Evolutionary conservation across 2,797 vertebrate genomes (phyloP).

Genomic region (Eremophila alpestris): DNA sequence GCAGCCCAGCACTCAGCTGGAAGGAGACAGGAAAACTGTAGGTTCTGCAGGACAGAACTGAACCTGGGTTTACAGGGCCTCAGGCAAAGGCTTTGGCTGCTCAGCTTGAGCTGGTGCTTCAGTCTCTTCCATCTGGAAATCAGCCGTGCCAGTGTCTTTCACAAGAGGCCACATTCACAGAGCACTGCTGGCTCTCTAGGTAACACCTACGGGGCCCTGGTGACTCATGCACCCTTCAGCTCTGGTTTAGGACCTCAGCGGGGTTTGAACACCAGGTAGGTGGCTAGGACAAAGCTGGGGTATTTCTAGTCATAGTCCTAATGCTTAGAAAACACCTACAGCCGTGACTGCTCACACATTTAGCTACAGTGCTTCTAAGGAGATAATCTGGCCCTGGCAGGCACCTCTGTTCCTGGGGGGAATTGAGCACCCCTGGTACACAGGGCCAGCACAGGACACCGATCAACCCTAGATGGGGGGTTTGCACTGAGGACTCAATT

Average conservation of each 20-base stretch:
- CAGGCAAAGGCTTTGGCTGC: not conserved
- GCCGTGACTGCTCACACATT: not conserved
- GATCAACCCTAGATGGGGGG: not conserved
- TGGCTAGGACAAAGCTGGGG: not conserved
- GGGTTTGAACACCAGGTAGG: slow-evolving; percentile 17
- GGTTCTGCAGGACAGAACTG: not conserved
- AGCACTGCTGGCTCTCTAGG: not conserved
- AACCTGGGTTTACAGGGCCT: not conserved
- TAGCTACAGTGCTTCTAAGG: not conserved
- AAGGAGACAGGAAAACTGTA: not conserved
- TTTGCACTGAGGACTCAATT: not conserved
- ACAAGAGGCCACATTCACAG: not conserved
- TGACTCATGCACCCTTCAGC: not conserved
- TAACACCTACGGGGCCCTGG: not conserved
- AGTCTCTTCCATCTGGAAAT: not conserved
- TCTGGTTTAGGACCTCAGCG: not conserved
- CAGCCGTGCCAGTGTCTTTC: not conserved
- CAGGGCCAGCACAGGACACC: not conserved
- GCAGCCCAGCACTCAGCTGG: not conserved
- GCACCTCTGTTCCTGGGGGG: not conserved
- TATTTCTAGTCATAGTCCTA: slow-evolving; percentile 27
- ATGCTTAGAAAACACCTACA: not conserved
- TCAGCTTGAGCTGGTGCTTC: not conserved
- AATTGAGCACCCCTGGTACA: not conserved
- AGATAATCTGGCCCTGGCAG: not conserved